Evolutionary conservation across 2,888 invertebrate species (phyloP), one percentile per base, ranked within the genome.

Genomic region (Halocaridina rubra): DNA sequence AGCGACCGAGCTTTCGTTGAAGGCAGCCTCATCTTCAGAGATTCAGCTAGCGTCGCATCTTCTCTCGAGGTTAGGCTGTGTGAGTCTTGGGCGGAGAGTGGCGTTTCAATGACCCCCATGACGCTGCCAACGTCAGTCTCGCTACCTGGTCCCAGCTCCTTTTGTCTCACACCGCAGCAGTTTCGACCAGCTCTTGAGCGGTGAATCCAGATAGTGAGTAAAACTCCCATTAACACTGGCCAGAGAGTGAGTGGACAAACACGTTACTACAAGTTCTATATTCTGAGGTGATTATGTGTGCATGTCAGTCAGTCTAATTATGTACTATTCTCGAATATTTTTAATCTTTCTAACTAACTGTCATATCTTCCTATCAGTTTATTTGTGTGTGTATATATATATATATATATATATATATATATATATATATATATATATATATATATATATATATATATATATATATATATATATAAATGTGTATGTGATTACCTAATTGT

Each of bases 361-460:
- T n/a, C n/a, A n/a, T n/a, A n/a, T n/a, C n/a, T n/a, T n/a, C n/a
- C n/a, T n/a, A n/a, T n/a, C n/a, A n/a, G n/a, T n/a, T n/a, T n/a
- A n/a, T n/a, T n/a, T n/a, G 8, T 53, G 8, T 53, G 8, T 4
- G 8, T 64, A 64, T 64, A 64, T 64, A 64, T 27, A 64, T 64
- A 27, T 64, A 64, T 64, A 3, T 64, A 64, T 64, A 7, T 64
- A 64, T 64, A 3, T 27, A 64, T 64, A 7, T 64, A 27, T 64
- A 64, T 64, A 64, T 64, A 64, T 64, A 64, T 64, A 64, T 64
- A 64, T 64, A 64, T 64, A 64, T 64, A 22, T 64, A 64, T 64
- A 64, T 64, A 64, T 64, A 64, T 64, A 64, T 1, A 64, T 64
- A 64, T 16, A 64, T 29, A 64, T 64, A 64, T 64, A 64, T 64